Evolutionary conservation across 2,797 vertebrate species (phyloP).

Genomic region (Zalophus californianus): DNA sequence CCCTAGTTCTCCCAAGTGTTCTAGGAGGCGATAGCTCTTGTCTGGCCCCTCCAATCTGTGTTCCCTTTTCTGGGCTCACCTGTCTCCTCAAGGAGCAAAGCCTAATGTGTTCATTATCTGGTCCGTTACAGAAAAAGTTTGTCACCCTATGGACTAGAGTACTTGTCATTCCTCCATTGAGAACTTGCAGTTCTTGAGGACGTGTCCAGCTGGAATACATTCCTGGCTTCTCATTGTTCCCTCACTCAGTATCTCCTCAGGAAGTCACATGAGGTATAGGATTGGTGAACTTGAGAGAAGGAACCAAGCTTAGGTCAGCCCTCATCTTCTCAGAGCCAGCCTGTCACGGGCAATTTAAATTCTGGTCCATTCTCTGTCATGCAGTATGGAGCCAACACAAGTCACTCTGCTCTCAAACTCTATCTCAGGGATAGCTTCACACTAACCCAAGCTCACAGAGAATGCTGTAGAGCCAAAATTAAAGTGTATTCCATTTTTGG

Average conservation of each 20-base stretch:
- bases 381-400: neutral
- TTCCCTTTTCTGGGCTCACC: neutral
- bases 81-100: neutral
- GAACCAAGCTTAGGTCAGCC: neutral
- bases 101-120: neutral
- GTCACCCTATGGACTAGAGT: neutral
- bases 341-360: neutral
- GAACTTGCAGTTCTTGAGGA: neutral
- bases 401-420: neutral
- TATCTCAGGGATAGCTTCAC: neutral
- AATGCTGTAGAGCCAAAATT: neutral
- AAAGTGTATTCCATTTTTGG: neutral
- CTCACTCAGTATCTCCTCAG: neutral
- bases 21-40: neutral
- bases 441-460: neutral
- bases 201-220: neutral
- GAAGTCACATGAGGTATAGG: neutral
- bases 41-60: neutral
- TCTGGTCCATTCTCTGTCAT: neutral
- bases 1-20: neutral
- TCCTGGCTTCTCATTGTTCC: neutral
- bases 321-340: neutral
- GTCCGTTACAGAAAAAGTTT: neutral
- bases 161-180: neutral
- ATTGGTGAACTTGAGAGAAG: neutral